These are phyloP conservation scores for Drosophila ogumai DNA, from an alignment of 1,140 invertebrate species.

Conservation along the genomic window DNA sequence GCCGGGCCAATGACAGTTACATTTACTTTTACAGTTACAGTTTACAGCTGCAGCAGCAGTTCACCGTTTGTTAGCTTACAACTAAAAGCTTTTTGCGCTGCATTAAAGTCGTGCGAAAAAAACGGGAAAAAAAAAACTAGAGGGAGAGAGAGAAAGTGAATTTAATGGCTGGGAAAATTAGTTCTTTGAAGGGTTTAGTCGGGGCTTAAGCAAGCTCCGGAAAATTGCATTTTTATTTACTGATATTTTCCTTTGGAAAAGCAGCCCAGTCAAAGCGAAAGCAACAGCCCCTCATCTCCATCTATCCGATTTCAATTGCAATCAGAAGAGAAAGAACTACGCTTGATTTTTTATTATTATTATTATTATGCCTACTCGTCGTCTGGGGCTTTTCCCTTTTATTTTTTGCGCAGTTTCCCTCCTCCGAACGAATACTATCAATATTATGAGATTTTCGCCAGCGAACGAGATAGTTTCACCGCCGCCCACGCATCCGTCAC, in stretches of 20 bases:
- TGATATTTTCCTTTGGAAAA: conserved; percentile 36
- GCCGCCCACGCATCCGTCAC: conserved; percentile 39
- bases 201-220: conserved; percentile 23
- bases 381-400: conserved; percentile 2
- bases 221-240: conserved; percentile 48
- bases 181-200: conserved; percentile 45
- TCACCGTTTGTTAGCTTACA: conserved; percentile 69
- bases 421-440: conserved; percentile 48
- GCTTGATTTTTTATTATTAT: conserved; percentile 56
- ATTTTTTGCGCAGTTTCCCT: conserved; percentile 2
- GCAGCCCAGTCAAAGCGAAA: conserved; percentile 24
- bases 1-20: conserved; percentile 70
- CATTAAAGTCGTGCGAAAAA: conserved; percentile 35
- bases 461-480: conserved; percentile 28
- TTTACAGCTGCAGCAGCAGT: conserved; percentile 37
- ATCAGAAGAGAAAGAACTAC: conserved; percentile 66
- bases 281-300: background rate
- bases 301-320: conserved; percentile 42
- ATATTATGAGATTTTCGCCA: conserved; percentile 77
- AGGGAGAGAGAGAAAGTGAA: conserved; percentile 46
- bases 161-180: conserved; percentile 60
- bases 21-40: conserved; percentile 52
- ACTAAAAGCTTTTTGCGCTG: conserved; percentile 59
- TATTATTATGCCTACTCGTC: conserved; percentile 43
- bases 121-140: conserved; percentile 5